phyloP scores from a whole-genome alignment of 2,888 invertebrate genomes.

The Cremastobaeus sp. region DNA sequence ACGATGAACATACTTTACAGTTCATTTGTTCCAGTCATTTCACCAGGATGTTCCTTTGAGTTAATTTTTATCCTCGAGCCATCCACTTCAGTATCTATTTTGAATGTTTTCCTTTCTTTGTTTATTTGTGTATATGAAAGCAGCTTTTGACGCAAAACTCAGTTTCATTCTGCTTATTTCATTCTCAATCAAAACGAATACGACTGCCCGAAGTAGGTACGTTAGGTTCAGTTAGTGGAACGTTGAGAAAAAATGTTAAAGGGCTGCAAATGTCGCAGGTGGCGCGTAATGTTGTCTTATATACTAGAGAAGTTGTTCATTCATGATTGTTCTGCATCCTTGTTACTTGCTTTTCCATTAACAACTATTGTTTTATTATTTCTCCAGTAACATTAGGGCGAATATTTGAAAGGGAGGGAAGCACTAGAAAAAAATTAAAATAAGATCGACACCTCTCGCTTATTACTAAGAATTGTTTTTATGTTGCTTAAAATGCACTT shows the following conservation, averaged over 20 bases:
- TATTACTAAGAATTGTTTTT: too few relatives aligned
- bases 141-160: slow-evolving; percentile 34
- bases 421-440: too few relatives aligned
- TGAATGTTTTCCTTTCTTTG: background rate
- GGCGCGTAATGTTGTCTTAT: slow-evolving; percentile 11
- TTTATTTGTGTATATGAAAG: slow-evolving; percentile 7
- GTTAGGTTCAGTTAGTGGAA: slow-evolving; percentile 4
- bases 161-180: slow-evolving; percentile 42
- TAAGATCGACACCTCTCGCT: too few relatives aligned
- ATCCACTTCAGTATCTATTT: background rate
- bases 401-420: too few relatives aligned
- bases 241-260: background rate
- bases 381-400: slow-evolving; percentile 26
- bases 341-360: too few relatives aligned
- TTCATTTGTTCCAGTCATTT: too few relatives aligned
- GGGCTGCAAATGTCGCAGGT: background rate
- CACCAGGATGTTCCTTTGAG: too few relatives aligned
- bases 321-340: slow-evolving; percentile 20
- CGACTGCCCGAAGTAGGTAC: slow-evolving; percentile 21
- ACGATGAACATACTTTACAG: too few relatives aligned
- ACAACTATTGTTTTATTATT: slow-evolving; percentile 16
- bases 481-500: too few relatives aligned
- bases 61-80: background rate
- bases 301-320: too few relatives aligned
- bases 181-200: slow-evolving; percentile 46